Evolutionary conservation across 1,140 invertebrate genomes (phyloP).

Genomic region (Ceratina calcarata): DNA sequence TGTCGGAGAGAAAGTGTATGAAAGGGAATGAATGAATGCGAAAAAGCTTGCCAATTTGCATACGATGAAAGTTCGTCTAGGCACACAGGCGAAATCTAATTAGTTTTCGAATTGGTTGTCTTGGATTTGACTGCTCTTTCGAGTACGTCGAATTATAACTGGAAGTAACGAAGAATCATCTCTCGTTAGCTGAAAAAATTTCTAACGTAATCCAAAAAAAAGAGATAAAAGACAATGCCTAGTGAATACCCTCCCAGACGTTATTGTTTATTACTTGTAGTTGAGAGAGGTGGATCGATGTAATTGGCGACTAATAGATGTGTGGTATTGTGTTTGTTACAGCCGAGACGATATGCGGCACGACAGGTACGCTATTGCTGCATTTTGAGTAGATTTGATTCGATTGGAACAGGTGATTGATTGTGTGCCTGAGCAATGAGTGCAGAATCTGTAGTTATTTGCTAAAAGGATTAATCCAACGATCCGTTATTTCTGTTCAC

Average conservation of each 20-base stretch:
- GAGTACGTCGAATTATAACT: conserved; percentile 57
- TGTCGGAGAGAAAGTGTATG: conserved; percentile 19
- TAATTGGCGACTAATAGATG: conserved; percentile 74
- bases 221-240: conserved; percentile 50
- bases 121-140: conserved; percentile 70
- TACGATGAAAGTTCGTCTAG: conserved; percentile 42
- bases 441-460: conserved; percentile 78
- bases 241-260: conserved; percentile 63
- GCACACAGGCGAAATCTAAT: conserved; percentile 32
- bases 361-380: conserved; percentile 81
- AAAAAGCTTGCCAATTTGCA: conserved; percentile 47
- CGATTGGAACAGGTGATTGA: conserved; percentile 79
- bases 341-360: conserved; percentile 81
- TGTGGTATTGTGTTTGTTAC: conserved; percentile 78
- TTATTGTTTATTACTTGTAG: conserved; percentile 67
- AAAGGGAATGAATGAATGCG: conserved; percentile 36
- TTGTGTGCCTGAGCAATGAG: conserved; percentile 81
- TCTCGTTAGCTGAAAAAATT: conserved; percentile 25
- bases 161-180: conserved; percentile 21
- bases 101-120: conserved; percentile 63
- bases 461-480: conserved; percentile 69
- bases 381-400: conserved; percentile 79
- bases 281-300: conserved; percentile 55
- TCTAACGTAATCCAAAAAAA: neutral
- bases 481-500: conserved; percentile 80